Evolutionary conservation across 2,797 vertebrate species (phyloP), one percentile per base, ranked within the genome.

Genomic region (Vespertilio murinus): DNA sequence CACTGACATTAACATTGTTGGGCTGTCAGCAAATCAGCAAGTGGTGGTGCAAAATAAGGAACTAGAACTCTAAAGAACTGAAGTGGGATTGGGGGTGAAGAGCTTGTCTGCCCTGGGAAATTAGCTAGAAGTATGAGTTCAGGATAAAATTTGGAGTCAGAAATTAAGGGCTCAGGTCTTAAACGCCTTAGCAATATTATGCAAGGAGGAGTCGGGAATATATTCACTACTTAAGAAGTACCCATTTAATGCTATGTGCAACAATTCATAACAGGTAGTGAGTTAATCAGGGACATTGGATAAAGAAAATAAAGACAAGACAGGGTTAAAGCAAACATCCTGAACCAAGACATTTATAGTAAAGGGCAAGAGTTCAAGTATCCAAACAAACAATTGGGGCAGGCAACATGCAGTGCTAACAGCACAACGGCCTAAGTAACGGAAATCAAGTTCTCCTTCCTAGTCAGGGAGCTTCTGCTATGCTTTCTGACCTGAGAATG

Each of bases 301-400:
- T 22, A 78, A 23, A 89, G 13, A 91, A 94, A 93, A 84, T 80
- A 52, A 83, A 91, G 40, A 84, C 22, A 87, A 91, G 25, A 88
- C 18, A 70, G 38, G 54, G 10, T 35, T 77, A 70, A 93, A 73
- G 17, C 8, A 95, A 94, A 71, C 38, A 95, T 59, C 38, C 20
- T 85, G 56, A 93, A 93, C 56, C 3, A 78, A 96, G 56, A 79
- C 1, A 33, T 52, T 69, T 56, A 8, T 28, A 83, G 2, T 20
- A 61, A 93, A 89, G 73, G 30, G 28, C 30, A 77, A 45, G 38
- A 67, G 40, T 78, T 88, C 28, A 73, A 23, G 8, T 49, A 67
- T 67, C 25, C 30, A 88, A 33, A 92, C 52, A 82, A 92, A 56
- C 10, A 78, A 81, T 0, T 92, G 20, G 61, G 47, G 7, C 17